Percentiles rank a stretch among this genome's conserved stretches.
These are phyloP conservation scores for Rhagoletis zephyria DNA, from an alignment of 1,140 invertebrate species.

Conservation along the genomic window DNA sequence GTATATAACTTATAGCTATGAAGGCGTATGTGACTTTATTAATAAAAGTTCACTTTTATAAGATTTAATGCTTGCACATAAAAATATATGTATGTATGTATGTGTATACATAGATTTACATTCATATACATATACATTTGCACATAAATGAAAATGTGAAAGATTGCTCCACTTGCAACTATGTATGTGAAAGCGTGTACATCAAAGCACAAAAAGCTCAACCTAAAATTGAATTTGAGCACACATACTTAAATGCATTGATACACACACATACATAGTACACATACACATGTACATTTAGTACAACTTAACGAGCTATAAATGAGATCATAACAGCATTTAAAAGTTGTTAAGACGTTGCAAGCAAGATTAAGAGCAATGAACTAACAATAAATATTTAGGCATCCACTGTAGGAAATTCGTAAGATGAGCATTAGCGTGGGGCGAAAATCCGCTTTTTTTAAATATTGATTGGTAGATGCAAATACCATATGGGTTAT, in stretches of 20 bases:
- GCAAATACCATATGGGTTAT: no score
- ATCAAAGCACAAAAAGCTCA: background rate
- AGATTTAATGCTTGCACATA: background rate
- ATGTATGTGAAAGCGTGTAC: background rate
- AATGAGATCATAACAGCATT: constrained; percentile 49
- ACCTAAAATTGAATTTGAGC: background rate
- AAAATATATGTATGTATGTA: no score
- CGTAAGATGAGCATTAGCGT: no score
- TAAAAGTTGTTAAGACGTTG: constrained; percentile 15
- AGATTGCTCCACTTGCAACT: background rate
- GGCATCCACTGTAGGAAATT: background rate
- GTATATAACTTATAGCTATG: background rate
- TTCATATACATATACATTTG: background rate
- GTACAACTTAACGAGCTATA: constrained; percentile 28
- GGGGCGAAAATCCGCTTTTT: no score
- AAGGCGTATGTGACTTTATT: background rate
- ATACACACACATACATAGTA: background rate
- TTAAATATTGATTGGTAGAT: no score
- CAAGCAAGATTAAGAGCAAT: constrained; percentile 1
- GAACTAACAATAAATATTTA: constrained; percentile 15
- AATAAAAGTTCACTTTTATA: constrained; percentile 11
- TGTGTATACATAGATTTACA: background rate
- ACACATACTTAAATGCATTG: no score
- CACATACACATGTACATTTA: background rate
- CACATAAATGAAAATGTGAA: background rate